phyloP scores from a whole-genome alignment of 2,888 invertebrate genomes.

The Tetrapedia diversipes region DNA sequence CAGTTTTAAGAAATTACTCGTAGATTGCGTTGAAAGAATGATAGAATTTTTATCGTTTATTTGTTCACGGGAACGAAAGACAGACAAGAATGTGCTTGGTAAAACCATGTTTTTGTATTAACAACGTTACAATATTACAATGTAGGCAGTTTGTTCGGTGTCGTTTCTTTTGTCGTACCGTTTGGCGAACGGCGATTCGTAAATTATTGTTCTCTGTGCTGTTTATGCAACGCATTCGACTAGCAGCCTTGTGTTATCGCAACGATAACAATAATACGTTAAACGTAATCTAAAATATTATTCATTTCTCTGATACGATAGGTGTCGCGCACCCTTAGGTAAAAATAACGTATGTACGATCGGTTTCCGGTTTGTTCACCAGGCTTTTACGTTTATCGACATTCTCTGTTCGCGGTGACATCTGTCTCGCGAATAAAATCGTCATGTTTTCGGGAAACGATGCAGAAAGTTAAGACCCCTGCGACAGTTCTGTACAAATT shows the following conservation, averaged over 20 bases:
- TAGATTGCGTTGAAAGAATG: no score
- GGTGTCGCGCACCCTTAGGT: not conserved
- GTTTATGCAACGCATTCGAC: constrained; percentile 29
- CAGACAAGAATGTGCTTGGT: constrained; percentile 24
- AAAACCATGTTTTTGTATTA: constrained; percentile 65
- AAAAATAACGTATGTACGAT: constrained; percentile 12
- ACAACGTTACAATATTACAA: constrained; percentile 67
- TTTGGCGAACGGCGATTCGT: constrained; percentile 20
- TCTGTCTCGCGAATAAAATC: not conserved
- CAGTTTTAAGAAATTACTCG: constrained; percentile 11
- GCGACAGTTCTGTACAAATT: constrained; percentile 5
- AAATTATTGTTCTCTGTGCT: constrained; percentile 43
- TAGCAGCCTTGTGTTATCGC: constrained; percentile 39
- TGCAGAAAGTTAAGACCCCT: not conserved
- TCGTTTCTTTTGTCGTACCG: constrained; percentile 27
- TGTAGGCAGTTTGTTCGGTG: constrained; percentile 57
- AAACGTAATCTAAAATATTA: constrained; percentile 21
- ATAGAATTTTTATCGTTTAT: no score
- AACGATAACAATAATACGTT: constrained; percentile 11
- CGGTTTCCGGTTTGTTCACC: not conserved
- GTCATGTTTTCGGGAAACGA: no score
- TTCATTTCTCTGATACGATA: not conserved
- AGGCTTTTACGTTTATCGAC: not conserved
- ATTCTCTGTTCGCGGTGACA: not conserved
- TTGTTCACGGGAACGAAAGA: not conserved